Percentiles rank a stretch among this genome's conserved stretches.
Evolutionary conservation across 2,113 vertebrate genomes (phyloP).

Genomic region (Tenebrosternarchus preto): DNA sequence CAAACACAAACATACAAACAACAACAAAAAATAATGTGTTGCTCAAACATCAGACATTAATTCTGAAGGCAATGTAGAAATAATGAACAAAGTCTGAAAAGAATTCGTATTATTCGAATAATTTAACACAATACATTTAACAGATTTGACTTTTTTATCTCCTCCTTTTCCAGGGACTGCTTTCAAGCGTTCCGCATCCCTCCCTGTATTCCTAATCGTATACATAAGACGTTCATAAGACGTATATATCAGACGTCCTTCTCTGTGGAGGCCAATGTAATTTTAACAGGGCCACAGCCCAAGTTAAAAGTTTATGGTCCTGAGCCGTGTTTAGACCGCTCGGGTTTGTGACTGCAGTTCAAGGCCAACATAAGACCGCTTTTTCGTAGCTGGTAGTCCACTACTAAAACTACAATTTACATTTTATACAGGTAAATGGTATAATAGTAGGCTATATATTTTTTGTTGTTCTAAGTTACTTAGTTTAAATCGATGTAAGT

Average conservation of each 20-base stretch:
- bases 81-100: too few species aligned
- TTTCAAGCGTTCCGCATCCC: conserved; percentile 13
- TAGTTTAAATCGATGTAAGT: neutral
- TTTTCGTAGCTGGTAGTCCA: neutral
- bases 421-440: neutral
- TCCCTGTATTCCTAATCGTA: neutral
- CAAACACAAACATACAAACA: neutral
- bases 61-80: neutral
- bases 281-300: conserved; percentile 48
- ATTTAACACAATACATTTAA: too few species aligned
- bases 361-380: conserved; percentile 17
- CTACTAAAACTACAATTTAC: neutral
- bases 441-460: too few species aligned
- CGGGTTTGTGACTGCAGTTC: conserved; percentile 14
- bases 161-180: conserved; percentile 10
- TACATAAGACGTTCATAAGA: too few species aligned
- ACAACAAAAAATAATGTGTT: too few species aligned
- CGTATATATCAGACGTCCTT: conserved; percentile 31
- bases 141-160: conserved; percentile 7
- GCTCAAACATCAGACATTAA: neutral
- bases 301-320: conserved; percentile 57
- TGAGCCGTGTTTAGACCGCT: conserved; percentile 51
- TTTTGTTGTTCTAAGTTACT: neutral
- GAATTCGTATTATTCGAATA: too few species aligned
- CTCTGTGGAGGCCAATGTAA: conserved; percentile 44